Conservation (phyloP, 2,113 vertebrate genomes). For the Cavia aperea region DNA sequence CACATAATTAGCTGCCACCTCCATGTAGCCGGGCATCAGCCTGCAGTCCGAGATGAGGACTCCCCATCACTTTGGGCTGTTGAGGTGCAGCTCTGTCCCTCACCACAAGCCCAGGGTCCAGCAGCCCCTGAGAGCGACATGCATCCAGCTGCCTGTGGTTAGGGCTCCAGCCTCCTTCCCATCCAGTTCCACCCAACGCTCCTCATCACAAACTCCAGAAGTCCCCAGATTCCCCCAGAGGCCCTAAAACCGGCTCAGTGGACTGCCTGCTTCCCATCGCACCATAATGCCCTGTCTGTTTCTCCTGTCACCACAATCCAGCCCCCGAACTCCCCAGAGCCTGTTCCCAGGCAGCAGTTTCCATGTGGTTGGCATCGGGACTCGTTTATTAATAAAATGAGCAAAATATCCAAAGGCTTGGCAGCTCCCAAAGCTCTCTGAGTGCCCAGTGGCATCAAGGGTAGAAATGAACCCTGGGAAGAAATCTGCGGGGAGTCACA, state of each 20-base stretch:
- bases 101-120: fast-evolving
- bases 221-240: not conserved
- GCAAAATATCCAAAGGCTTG: slow-evolving; percentile 47
- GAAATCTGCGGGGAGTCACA: not conserved
- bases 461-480: not conserved
- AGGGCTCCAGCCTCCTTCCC: not conserved
- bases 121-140: not conserved
- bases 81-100: fast-evolving
- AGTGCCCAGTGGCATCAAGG: not conserved
- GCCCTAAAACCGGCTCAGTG: not conserved
- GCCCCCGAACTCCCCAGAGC: slow-evolving; percentile 53
- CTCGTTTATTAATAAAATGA: slow-evolving; percentile 67
- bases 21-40: not conserved
- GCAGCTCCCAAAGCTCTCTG: not conserved
- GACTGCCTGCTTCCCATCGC: not conserved
- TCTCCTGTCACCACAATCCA: not conserved
- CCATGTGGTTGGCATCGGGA: slow-evolving; percentile 21
- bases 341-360: slow-evolving; percentile 54
- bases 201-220: not conserved
- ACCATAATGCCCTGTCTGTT: not conserved
- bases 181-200: too few species aligned
- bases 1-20: not conserved
- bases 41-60: not conserved
- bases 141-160: not conserved
- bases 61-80: not conserved